These are phyloP conservation scores for Dysmachus trigonus DNA, from an alignment of 2,888 invertebrate species.

Conservation along the genomic window DNA sequence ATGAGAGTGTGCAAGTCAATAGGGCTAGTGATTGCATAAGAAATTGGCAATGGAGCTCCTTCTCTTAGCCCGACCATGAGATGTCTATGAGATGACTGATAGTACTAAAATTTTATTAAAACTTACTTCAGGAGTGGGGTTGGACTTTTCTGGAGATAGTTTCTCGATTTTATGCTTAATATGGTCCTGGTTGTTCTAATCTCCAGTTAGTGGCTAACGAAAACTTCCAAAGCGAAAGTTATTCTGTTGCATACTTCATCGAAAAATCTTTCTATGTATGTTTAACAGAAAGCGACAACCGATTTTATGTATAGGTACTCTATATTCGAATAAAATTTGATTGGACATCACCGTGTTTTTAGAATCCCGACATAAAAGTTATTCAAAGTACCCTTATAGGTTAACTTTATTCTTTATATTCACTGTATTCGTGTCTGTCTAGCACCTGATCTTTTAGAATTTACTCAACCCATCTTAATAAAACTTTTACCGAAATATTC, in stretches of 20 bases:
- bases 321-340: neutral
- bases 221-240: neutral
- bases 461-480: too few relatives aligned
- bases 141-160: neutral
- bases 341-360: neutral
- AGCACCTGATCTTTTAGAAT: too few relatives aligned
- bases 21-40: constrained; percentile 19
- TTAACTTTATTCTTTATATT: too few relatives aligned
- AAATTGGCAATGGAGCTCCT: neutral
- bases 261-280: neutral
- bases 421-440: too few relatives aligned
- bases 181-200: neutral
- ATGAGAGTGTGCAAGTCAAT: neutral
- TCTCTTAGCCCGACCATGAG: neutral
- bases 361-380: neutral
- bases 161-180: neutral
- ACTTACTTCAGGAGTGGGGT: neutral
- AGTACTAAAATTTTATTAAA: neutral
- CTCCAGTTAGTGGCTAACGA: neutral
- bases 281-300: neutral
- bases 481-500: too few relatives aligned
- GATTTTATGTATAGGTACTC: neutral
- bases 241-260: neutral
- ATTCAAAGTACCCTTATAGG: too few relatives aligned
- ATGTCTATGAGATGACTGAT: neutral